phyloP scores from a whole-genome alignment of 2,888 invertebrate species.

The Conops quadrifasciatus region DNA sequence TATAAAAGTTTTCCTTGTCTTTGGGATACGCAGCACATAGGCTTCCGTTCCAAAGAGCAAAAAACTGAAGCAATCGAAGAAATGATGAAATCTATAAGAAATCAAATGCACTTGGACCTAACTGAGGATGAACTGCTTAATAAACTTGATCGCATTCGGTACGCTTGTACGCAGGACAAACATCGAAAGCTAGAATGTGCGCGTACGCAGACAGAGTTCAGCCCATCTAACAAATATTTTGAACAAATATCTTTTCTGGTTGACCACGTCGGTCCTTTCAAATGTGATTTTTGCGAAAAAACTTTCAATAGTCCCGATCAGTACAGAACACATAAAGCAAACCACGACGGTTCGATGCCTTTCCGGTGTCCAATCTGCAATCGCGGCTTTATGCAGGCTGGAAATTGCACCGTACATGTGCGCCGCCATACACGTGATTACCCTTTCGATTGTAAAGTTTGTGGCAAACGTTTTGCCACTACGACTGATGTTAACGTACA shows the following conservation, averaged over 20 bases:
- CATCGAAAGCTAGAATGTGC: constrained; percentile 42
- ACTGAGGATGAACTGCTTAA: constrained; percentile 51
- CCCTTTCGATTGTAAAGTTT: constrained; percentile 51
- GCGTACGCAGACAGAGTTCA: constrained; percentile 47
- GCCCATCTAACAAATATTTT: constrained; percentile 46
- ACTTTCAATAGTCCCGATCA: constrained; percentile 43
- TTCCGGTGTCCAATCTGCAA: constrained; percentile 45
- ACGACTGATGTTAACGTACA: constrained; percentile 50
- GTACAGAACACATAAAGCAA: constrained; percentile 41
- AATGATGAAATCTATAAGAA: constrained; percentile 47
- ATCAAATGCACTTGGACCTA: constrained; percentile 48
- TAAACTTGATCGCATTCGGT: constrained; percentile 45
- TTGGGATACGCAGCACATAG: constrained; percentile 50
- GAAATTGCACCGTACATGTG: constrained; percentile 56
- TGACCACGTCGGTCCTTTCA: constrained; percentile 54
- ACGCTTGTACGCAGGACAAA: constrained; percentile 45
- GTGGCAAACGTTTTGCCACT: constrained; percentile 52
- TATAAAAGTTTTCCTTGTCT: constrained; percentile 51
- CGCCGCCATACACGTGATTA: constrained; percentile 57
- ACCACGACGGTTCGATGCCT: constrained; percentile 44
- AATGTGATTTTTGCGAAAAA: constrained; percentile 49
- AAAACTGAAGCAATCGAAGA: constrained; percentile 47
- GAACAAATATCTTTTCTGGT: constrained; percentile 50
- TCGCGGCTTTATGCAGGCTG: constrained; percentile 54
- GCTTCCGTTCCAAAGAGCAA: constrained; percentile 46